These are phyloP conservation scores for Tapirus indicus DNA, from an alignment of 2,797 vertebrate genomes.

Conservation along the genomic window DNA sequence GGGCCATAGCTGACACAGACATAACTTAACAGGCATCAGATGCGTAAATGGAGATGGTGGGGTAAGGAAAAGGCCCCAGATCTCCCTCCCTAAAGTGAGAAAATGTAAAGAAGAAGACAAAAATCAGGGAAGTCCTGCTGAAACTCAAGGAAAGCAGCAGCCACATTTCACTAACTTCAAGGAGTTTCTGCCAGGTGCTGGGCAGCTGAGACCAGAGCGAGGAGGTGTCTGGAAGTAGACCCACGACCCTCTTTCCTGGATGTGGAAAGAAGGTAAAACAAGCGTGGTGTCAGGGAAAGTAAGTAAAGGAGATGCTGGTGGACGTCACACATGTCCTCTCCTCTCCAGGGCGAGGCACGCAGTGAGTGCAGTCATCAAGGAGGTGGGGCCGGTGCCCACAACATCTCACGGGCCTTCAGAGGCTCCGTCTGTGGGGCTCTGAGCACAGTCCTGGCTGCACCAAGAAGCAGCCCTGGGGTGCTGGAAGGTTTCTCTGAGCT, in stretches of 20 bases:
- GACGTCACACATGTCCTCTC: neutral
- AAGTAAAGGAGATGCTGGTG: neutral
- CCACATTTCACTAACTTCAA: neutral
- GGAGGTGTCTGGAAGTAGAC: accelerated
- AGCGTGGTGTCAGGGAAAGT: neutral
- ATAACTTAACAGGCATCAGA: neutral
- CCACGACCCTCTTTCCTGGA: neutral
- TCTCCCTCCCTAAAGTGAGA: neutral
- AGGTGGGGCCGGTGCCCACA: accelerated
- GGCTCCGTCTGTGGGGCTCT: accelerated
- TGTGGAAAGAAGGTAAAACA: neutral
- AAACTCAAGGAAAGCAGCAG: neutral
- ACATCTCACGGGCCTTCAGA: neutral
- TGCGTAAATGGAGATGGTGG: neutral
- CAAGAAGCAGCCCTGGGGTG: neutral
- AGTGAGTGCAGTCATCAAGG: accelerated
- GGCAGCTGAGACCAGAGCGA: neutral
- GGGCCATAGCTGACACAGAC: neutral
- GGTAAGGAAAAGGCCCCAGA: neutral
- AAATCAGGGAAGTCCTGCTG: neutral
- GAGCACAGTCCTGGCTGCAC: neutral
- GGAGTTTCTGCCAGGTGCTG: neutral
- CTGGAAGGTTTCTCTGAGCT: neutral
- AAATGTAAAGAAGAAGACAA: neutral
- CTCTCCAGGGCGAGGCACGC: neutral